Conservation (phyloP, 2,113 vertebrate species). For the Cebus imitator region DNA sequence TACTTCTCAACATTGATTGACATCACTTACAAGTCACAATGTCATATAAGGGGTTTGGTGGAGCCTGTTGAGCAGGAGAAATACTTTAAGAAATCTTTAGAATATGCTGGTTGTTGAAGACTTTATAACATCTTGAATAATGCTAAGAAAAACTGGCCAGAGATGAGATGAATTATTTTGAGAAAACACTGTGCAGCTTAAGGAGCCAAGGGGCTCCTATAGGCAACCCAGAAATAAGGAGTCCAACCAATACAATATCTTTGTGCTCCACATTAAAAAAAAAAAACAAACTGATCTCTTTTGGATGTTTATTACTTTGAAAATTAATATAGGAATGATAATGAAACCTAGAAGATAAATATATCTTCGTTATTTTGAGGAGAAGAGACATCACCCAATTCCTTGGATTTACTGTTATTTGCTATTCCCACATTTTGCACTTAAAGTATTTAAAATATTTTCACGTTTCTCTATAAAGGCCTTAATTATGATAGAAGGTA, state of each 20-base stretch:
- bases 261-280: background rate
- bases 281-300: background rate
- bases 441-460: conserved; percentile 20
- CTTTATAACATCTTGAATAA: background rate
- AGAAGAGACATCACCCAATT: background rate
- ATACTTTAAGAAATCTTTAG: background rate
- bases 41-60: background rate
- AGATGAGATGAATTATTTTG: background rate
- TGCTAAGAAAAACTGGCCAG: background rate
- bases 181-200: background rate
- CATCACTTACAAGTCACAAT: background rate
- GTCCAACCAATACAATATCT: background rate
- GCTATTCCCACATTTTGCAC: background rate
- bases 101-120: background rate
- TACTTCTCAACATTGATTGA: background rate
- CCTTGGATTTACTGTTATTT: background rate
- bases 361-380: background rate
- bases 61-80: background rate
- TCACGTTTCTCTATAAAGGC: background rate
- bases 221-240: background rate
- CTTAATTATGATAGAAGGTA: background rate
- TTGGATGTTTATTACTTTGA: background rate
- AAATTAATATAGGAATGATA: background rate
- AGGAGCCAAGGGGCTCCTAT: background rate
- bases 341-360: background rate